Evolutionary conservation across 2,888 invertebrate species (phyloP).

Genomic region (Mimumesa dahlbomi): DNA sequence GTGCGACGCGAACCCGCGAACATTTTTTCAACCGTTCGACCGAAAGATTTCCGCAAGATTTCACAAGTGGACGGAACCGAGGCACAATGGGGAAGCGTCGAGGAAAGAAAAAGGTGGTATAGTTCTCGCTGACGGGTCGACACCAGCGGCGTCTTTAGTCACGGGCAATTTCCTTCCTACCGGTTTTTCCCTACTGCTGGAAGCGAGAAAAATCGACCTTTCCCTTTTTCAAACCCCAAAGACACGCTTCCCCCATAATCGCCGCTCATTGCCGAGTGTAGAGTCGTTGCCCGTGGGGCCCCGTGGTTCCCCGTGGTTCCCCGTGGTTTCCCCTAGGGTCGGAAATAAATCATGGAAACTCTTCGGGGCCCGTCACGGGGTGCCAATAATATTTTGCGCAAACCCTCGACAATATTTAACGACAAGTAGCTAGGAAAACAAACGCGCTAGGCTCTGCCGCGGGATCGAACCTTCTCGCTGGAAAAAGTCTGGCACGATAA

Average conservation of each 20-base stretch:
- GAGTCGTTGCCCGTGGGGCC: conserved; percentile 47
- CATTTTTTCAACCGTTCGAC: not conserved
- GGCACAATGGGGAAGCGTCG: conserved; percentile 33
- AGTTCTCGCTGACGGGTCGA: conserved; percentile 28
- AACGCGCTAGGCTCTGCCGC: too few relatives aligned
- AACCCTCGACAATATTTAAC: conserved; percentile 54
- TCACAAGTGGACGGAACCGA: not conserved
- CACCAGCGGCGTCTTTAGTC: conserved; percentile 48
- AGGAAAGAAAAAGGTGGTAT: conserved; percentile 25
- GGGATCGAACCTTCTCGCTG: not conserved
- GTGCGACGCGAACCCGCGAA: not conserved
- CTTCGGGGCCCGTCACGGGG: conserved; percentile 23
- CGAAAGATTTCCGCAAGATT: not conserved
- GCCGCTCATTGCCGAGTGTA: conserved; percentile 49
- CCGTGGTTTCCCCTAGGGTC: too few relatives aligned
- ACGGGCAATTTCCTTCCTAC: conserved; percentile 56
- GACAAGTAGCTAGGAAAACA: conserved; percentile 28
- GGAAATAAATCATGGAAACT: conserved; percentile 61
- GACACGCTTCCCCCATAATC: conserved; percentile 55
- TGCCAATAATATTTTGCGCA: conserved; percentile 65
- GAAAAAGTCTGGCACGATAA: not conserved
- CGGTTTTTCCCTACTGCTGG: conserved; percentile 32
- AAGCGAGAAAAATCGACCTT: conserved; percentile 57
- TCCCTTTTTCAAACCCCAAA: conserved; percentile 40
- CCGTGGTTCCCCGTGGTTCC: not conserved